phyloP scores from a whole-genome alignment of 2,113 vertebrate species.

The Pluvialis apricaria region DNA sequence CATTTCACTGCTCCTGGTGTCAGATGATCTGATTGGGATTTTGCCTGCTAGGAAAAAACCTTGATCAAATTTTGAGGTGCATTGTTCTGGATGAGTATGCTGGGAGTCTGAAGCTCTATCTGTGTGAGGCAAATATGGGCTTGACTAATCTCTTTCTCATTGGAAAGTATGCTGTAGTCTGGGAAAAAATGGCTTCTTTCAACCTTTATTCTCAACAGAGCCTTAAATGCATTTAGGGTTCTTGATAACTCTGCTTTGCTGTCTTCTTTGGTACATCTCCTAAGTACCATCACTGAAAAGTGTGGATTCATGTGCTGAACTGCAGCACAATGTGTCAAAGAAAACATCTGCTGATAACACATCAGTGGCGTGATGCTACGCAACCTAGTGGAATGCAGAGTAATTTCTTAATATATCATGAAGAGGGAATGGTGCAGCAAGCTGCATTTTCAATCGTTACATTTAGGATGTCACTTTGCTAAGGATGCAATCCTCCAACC shows the following conservation, averaged over 20 bases:
- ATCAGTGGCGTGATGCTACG: neutral
- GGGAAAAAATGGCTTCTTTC: neutral
- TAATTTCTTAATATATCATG: constrained; percentile 12
- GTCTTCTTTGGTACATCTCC: neutral
- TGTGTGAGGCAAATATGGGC: neutral
- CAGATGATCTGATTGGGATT: neutral
- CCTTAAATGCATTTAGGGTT: neutral
- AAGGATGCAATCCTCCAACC: neutral
- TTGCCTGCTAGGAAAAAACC: neutral
- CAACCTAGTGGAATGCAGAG: neutral
- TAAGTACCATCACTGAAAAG: constrained; percentile 4
- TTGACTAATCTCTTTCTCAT: neutral
- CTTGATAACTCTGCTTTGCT: neutral
- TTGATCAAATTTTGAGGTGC: neutral
- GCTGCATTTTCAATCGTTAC: neutral
- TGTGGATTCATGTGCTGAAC: neutral
- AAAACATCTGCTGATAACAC: neutral
- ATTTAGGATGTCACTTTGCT: neutral
- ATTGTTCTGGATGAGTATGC: neutral
- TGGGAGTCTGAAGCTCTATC: neutral
- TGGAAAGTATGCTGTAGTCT: neutral
- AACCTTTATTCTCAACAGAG: neutral
- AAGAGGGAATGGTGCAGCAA: neutral
- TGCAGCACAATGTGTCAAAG: neutral
- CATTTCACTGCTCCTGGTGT: neutral